Conservation (phyloP, 2,888 invertebrate species). For the Meloe dianella region DNA sequence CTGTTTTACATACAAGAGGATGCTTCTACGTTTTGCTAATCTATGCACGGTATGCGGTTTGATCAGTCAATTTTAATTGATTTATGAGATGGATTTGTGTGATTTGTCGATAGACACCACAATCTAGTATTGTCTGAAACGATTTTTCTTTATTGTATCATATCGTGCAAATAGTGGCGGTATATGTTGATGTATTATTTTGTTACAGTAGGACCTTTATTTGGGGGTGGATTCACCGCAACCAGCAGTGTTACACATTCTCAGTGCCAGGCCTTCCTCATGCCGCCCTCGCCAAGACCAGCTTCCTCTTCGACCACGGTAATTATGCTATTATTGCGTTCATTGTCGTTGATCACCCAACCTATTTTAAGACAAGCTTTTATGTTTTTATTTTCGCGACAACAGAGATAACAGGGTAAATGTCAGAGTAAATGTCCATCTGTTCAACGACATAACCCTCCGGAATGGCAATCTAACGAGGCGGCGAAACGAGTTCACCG, state of each 20-base stretch:
- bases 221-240: constrained; percentile 54
- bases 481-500: constrained; percentile 45
- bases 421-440: constrained; percentile 52
- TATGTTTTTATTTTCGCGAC: constrained; percentile 50
- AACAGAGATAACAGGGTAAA: constrained; percentile 36
- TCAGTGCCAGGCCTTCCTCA: constrained; percentile 57
- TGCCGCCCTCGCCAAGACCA: constrained; percentile 57
- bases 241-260: constrained; percentile 56
- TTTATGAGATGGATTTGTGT: constrained; percentile 58
- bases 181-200: constrained; percentile 41
- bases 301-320: constrained; percentile 59
- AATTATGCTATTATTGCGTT: constrained; percentile 44
- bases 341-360: constrained; percentile 29
- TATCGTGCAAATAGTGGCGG: constrained; percentile 16
- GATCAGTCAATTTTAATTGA: constrained; percentile 53
- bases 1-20: constrained; percentile 54
- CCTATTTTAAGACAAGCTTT: constrained; percentile 34
- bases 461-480: constrained; percentile 44
- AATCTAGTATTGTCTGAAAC: constrained; percentile 23
- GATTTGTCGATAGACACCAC: constrained; percentile 55
- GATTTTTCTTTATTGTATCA: not conserved
- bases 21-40: constrained; percentile 41
- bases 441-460: constrained; percentile 51
- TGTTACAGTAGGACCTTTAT: constrained; percentile 59
- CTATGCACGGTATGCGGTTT: constrained; percentile 49